A percentile compares a stretch with the other conserved stretches of the same genome.
phyloP scores from a whole-genome alignment of 2,113 vertebrate genomes.

The Aptenodytes patagonicus region DNA sequence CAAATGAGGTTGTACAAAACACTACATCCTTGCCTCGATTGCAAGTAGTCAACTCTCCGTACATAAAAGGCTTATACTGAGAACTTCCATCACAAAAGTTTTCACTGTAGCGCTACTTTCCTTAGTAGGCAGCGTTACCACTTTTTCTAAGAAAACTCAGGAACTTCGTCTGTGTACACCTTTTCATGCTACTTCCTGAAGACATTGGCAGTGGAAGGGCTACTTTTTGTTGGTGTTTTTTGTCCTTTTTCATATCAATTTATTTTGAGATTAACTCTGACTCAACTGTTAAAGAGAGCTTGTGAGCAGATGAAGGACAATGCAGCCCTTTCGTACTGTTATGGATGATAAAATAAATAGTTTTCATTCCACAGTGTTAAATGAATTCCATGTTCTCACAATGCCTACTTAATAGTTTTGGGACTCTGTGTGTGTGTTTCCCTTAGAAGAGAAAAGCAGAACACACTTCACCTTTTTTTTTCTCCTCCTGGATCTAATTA shows the following conservation, averaged over 20 bases:
- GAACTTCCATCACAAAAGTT: not conserved
- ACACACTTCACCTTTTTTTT: not conserved
- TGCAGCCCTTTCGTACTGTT: not conserved
- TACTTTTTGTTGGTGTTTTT: not conserved
- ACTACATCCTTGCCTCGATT: not conserved
- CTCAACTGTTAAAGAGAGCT: not conserved
- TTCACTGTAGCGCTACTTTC: not conserved
- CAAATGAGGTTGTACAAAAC: not conserved
- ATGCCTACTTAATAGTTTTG: slow-evolving; percentile 38
- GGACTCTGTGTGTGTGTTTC: not conserved
- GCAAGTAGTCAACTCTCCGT: not conserved
- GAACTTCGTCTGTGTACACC: fast-evolving
- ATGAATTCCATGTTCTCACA: slow-evolving; percentile 27
- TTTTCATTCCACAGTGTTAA: not conserved
- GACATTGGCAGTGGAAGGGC: not conserved
- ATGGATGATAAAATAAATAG: not conserved
- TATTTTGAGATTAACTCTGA: not conserved
- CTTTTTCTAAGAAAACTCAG: not conserved
- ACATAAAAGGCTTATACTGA: not conserved
- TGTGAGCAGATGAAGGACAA: not conserved
- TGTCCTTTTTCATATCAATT: not conserved
- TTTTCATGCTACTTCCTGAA: not conserved
- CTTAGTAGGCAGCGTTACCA: not conserved
- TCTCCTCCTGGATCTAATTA: slow-evolving; percentile 68
- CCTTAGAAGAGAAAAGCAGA: slow-evolving; percentile 45